Evolutionary conservation across 2,888 invertebrate genomes (phyloP), one percentile per base, ranked within the genome.

Genomic region (Himalopsyche tibetana): DNA sequence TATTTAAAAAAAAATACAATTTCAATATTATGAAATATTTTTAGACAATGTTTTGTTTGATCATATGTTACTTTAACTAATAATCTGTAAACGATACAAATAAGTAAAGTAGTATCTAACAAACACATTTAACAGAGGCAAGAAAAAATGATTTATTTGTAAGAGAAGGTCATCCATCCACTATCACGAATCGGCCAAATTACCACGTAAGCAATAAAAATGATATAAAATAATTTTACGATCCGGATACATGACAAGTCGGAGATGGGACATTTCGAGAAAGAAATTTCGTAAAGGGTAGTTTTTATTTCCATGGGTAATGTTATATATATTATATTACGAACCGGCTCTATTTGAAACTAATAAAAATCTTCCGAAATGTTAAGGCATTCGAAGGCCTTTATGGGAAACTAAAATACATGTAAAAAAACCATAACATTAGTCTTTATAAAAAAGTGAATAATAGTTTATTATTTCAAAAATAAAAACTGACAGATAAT

Each of bases 321-420:
- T 74, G 36, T 36, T 36, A 74, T 69, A 40, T 28, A 28, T 40
- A 17, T 69, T 69, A 69, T 69, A 28, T 28, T 69, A 69, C 12
- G 36, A 74, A 74, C 74, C 74, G 74, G 74, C 74, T 74, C 74
- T 74, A 74, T 74, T 74, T 74, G 74, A 74, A 74, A 74, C 74
- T 15, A 74, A 38, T 74, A 74, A 38, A 74, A 74, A 74, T 36
- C 12, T 38, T 15, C 69, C 69, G 36, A 74, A 74, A 74, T 74
- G 19, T 63, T 4, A 74, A 74, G 36, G 74, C 36, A 38, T 74
- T 36, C 74, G 15, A 15, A 11, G 36, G 38, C 38, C 38, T 36
- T 15, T 36, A 36, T 36, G 36, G 38, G n/a, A 74, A 74, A 74
- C 74, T 74, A 36, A 38, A 74, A 74, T 38, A 74, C 74, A 36